Evolutionary conservation across 2,888 invertebrate genomes (phyloP).

Genomic region (Selenia dentaria): DNA sequence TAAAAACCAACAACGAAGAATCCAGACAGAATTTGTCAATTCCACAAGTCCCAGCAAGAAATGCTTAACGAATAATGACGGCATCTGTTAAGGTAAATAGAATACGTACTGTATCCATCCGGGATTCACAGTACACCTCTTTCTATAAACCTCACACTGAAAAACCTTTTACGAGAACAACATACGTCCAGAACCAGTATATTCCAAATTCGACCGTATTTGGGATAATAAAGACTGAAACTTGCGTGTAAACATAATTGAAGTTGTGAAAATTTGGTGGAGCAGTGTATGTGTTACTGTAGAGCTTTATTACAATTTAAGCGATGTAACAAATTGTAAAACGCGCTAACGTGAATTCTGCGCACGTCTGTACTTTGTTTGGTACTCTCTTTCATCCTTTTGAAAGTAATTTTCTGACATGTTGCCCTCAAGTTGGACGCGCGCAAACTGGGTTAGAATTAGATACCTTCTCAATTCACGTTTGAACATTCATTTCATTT

Average conservation of each 20-base stretch:
- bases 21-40: constrained; percentile 46
- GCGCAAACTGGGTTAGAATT: constrained; percentile 24
- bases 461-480: constrained; percentile 9
- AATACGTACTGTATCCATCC: constrained; percentile 75
- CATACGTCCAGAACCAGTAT: constrained; percentile 23
- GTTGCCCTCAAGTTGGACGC: constrained; percentile 45
- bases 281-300: constrained; percentile 65
- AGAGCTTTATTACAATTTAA: constrained; percentile 81
- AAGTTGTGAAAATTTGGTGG: constrained; percentile 42
- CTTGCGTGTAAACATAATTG: constrained; percentile 20
- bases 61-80: constrained; percentile 71
- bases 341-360: constrained; percentile 72
- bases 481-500: constrained; percentile 14
- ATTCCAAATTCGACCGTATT: constrained; percentile 18
- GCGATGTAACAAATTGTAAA: constrained; percentile 81
- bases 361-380: constrained; percentile 73
- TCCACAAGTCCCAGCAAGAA: constrained; percentile 31
- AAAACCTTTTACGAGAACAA: constrained; percentile 35
- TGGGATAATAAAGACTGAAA: constrained; percentile 25
- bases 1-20: not conserved
- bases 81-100: constrained; percentile 77
- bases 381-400: constrained; percentile 64
- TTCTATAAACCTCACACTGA: constrained; percentile 68
- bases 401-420: constrained; percentile 56
- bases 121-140: constrained; percentile 74